Percentiles rank a stretch among this genome's conserved stretches.
phyloP scores from a whole-genome alignment of 2,888 invertebrate genomes.

The Athalia rosae region DNA sequence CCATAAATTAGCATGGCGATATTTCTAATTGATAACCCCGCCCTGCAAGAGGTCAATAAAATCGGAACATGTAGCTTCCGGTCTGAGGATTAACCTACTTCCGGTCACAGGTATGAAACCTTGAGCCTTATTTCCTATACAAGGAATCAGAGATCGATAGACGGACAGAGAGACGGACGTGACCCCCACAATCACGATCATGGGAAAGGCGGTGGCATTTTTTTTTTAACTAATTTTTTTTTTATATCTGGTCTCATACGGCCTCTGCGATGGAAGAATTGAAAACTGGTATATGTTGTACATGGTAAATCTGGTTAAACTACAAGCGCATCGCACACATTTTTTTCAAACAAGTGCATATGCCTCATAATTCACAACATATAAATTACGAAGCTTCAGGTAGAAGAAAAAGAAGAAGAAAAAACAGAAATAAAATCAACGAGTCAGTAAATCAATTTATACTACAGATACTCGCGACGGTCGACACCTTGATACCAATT shows the following conservation, averaged over 20 bases:
- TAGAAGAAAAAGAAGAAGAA: no score
- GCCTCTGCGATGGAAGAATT: neutral
- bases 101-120: constrained; percentile 16
- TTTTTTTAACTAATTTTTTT: neutral
- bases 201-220: constrained; percentile 16
- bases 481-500: no score
- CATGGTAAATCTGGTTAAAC: neutral
- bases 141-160: neutral
- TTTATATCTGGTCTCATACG: neutral
- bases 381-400: no score
- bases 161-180: neutral
- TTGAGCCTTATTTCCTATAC: constrained; percentile 34
- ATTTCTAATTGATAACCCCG: neutral
- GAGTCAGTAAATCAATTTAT: no score
- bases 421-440: no score
- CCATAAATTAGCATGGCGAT: constrained; percentile 4
- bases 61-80: constrained; percentile 8
- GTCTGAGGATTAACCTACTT: constrained; percentile 26
- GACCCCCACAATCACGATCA: constrained; percentile 36
- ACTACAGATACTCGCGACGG: no score
- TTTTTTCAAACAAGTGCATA: no score
- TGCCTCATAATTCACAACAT: no score
- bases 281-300: neutral
- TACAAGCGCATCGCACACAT: no score
- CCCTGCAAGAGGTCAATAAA: neutral